Evolutionary conservation across 1,140 invertebrate genomes (phyloP).

Genomic region (Venustaconcha ellipsiformis): DNA sequence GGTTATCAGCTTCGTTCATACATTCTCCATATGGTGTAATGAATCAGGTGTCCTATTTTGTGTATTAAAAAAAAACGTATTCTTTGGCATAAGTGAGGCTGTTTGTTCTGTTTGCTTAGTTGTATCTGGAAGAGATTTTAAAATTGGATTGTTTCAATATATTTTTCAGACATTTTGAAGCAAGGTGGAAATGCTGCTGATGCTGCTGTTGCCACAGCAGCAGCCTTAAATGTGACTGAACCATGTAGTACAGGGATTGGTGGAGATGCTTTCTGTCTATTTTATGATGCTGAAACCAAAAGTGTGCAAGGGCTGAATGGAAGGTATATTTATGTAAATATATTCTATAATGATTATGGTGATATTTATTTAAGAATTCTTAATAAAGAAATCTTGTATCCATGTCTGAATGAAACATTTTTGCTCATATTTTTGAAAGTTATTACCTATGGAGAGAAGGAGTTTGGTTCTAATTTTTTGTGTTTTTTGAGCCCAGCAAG

Average conservation of each 20-base stretch:
- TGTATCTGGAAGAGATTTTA: neutral
- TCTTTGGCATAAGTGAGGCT: neutral
- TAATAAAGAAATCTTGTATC: neutral
- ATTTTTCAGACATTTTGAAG: conserved; percentile 63
- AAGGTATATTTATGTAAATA: conserved; percentile 41
- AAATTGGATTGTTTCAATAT: neutral
- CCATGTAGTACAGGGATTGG: conserved; percentile 69
- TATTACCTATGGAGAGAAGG: no score
- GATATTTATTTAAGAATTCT: no score
- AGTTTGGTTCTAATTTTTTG: no score
- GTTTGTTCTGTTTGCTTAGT: neutral
- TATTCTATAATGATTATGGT: no score
- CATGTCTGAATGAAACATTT: neutral
- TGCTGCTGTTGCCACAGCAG: conserved; percentile 69
- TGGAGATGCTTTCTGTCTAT: conserved; percentile 69
- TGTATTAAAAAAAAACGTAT: neutral
- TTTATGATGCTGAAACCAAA: conserved; percentile 61
- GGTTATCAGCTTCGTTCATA: no score
- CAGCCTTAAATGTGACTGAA: conserved; percentile 67
- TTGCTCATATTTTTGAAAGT: neutral
- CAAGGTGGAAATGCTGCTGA: conserved; percentile 71
- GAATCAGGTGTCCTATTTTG: neutral
- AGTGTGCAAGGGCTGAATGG: conserved; percentile 62
- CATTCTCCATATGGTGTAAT: neutral
- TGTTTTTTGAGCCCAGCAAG: no score